Evolutionary conservation across 2,797 vertebrate species (phyloP).

Genomic region (Telmatherina bonti): DNA sequence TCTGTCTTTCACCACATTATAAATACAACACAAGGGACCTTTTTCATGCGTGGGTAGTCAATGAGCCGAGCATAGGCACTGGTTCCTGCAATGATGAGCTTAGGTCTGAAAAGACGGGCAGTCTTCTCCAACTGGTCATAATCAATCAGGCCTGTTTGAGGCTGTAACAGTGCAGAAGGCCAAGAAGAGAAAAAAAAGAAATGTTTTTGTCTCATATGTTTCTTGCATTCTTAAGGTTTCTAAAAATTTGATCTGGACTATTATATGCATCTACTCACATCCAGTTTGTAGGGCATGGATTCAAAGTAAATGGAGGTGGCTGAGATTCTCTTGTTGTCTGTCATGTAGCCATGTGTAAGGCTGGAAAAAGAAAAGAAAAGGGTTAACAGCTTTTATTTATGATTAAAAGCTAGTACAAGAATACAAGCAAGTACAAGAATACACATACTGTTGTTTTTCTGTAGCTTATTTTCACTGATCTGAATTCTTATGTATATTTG

Average conservation of each 20-base stretch:
- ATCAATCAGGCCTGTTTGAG: constrained; percentile 83
- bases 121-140: constrained; percentile 86
- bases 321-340: constrained; percentile 89
- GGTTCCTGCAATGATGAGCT: constrained; percentile 87
- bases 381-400: not conserved
- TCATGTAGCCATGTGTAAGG: constrained; percentile 95
- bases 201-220: not conserved
- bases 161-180: constrained; percentile 28
- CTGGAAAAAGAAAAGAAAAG: constrained; percentile 65
- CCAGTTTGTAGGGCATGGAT: constrained; percentile 94
- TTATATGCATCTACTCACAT: constrained; percentile 83
- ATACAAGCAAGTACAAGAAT: not conserved
- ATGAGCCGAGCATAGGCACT: constrained; percentile 89
- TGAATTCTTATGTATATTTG: not conserved
- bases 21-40: constrained; percentile 65
- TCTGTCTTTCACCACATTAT: not conserved
- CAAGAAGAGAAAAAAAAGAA: not conserved
- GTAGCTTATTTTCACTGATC: not conserved
- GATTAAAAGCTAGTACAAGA: not conserved
- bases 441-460: not conserved
- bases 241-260: not conserved
- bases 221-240: not conserved
- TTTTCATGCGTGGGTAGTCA: constrained; percentile 86
- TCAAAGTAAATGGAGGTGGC: constrained; percentile 97
- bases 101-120: constrained; percentile 87